Evolutionary conservation across 2,888 invertebrate species (phyloP), one percentile per base, ranked within the genome.

Genomic region (Horisme vitalbata): DNA sequence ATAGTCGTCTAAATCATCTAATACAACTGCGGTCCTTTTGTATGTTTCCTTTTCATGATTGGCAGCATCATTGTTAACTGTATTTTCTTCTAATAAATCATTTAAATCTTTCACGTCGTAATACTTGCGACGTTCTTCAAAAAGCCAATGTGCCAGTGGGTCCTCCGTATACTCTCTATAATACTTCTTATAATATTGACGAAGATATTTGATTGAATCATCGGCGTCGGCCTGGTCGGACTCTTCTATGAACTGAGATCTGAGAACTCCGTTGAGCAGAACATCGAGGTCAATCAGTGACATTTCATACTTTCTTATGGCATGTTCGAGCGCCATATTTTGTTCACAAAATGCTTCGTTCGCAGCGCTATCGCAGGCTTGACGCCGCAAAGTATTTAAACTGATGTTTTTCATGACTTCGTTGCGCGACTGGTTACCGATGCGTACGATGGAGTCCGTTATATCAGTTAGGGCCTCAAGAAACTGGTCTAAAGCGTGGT

Each of bases 401-500:
- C 88, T 77, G 35, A 93, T 73, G 3, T 71, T 59, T 4, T 75
- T 66, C 70, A 86, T 70, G 1, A 65, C 63, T 55, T 91, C 84
- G 63, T 90, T 91, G 43, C 92, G 92, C 0, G 93, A 92, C 63
- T 93, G 93, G 0, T 92, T 91, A 0, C 95, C 95, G 52, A 96
- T 90, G 20, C 95, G 91, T 0, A 93, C 88, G 41, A 95, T 90
- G 5, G 90, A 86, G 0, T 79, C 39, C 0, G 93, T 94, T 5
- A 91, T 73, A n/a, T 73, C 63, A 1, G 93, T 62, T 33, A 95
- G 81, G 15, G 93, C 94, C 67, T 95, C 93, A 23, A 97, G 79
- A 77, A 96, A 96, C 70, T 96, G 96, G 78, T 97, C 96, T 4
- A 97, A 75, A 0, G 96, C 96, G 64, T 96, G 95, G 75, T 97